Percentiles rank a stretch among this genome's conserved stretches.
Conservation (phyloP, 2,113 vertebrate genomes). For the Calonectris borealis region DNA sequence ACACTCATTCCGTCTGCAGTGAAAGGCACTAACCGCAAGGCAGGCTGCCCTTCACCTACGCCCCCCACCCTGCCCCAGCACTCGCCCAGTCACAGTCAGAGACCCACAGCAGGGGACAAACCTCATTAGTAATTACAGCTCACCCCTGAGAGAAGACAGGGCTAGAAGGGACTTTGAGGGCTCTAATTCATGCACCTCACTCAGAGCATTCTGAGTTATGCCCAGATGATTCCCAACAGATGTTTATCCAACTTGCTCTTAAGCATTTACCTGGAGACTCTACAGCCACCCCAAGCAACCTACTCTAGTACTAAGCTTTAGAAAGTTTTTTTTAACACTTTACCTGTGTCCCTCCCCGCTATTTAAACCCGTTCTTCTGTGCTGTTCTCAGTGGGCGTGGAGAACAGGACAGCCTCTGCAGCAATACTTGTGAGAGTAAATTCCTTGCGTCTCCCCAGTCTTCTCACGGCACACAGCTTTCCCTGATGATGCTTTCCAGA, state of each 20-base stretch:
- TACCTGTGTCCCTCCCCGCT: neutral
- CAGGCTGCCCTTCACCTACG: neutral
- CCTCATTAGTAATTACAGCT: accelerated
- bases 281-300: neutral
- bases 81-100: accelerated
- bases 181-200: accelerated
- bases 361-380: accelerated
- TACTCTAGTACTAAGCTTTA: neutral
- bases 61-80: accelerated
- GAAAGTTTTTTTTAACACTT: accelerated
- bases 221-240: neutral
- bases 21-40: neutral
- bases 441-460: neutral
- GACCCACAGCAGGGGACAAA: neutral
- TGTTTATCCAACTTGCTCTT: neutral
- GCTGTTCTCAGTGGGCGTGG: neutral
- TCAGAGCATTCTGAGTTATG: accelerated
- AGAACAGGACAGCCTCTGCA: neutral
- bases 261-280: neutral
- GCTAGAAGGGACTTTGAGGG: neutral
- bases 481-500: neutral
- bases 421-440: accelerated
- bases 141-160: accelerated
- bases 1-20: accelerated
- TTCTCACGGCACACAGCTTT: neutral